phyloP scores from a whole-genome alignment of 2,888 invertebrate genomes.

The Apamea crenata region DNA sequence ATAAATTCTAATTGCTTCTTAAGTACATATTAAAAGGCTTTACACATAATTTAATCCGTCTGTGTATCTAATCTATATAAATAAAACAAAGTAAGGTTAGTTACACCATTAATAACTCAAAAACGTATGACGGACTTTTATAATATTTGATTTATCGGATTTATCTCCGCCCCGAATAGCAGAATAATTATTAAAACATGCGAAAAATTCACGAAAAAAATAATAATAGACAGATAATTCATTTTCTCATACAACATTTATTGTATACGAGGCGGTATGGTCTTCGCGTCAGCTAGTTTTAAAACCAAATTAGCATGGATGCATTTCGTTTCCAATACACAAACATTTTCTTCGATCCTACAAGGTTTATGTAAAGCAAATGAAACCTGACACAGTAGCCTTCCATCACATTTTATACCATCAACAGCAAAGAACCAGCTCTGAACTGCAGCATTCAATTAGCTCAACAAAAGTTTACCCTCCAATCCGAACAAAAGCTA shows the following conservation, averaged over 20 bases:
- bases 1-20: neutral
- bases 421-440: neutral
- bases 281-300: neutral
- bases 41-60: neutral
- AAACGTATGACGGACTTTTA: too few species aligned
- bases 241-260: too few species aligned
- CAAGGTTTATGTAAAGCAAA: conserved; percentile 5
- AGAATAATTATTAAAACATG: too few species aligned
- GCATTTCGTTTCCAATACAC: neutral
- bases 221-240: too few species aligned
- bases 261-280: neutral
- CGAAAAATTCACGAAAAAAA: too few species aligned
- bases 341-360: neutral
- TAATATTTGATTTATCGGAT: too few species aligned
- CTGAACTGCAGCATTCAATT: conserved; percentile 31
- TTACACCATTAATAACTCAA: neutral
- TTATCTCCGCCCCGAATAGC: too few species aligned
- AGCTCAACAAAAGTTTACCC: conserved; percentile 40
- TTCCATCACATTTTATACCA: neutral
- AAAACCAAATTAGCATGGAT: neutral
- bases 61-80: neutral
- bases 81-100: neutral
- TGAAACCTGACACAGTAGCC: neutral
- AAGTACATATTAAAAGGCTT: neutral
- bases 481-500: conserved; percentile 37